Base-by-base conservation (phyloP, 2,113 vertebrate species). In the Columba janthina region DNA sequence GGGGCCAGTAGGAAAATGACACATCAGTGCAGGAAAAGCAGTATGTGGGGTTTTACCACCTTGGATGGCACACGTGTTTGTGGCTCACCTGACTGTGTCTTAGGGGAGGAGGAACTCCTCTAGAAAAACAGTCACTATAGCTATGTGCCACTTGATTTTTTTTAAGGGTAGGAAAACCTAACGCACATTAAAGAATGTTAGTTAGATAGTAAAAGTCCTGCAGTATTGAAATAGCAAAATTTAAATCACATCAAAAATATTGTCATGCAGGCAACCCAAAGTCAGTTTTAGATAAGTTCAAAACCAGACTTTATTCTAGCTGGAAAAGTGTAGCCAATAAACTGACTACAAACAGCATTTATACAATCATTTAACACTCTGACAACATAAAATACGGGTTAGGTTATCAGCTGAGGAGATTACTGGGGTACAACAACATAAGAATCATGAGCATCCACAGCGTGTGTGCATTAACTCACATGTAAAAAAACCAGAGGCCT, bases 101-200 rank as follows among this genome's bases (percentile, higher is more conserved):
- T 20, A 26, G 32, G 28, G 15, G 19, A 90, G 42, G 9, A 44
- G 28, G 5, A 67, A 24, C 18, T 38, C 34, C 48, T 56, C 54
- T n/a, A 20, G 34, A 2, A 15, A 48, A 81, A 25, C 11, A 28
- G 7, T 31, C 42, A 15, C 46, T 72, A 12, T 10, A 42, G 17
- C 54, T 21, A 0, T 1, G n/a, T 2, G n/a, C 22, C 9, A 8
- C 19, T 16, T n/a, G 25, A 7, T 17, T 0, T 15, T 32, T 73
- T 56, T 86, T 29, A 42, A 84, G 50, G 71, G 14, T 18, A 51
- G 71, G 38, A 72, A 91, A 81, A 50, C 5, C 6, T 24, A 57
- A 58, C 4, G 14, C 28, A n/a, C 12, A 5, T 44, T 66, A 19
- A 74, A 57, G 36, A 50, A 28, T 9, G 4, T 40, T 46, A 28